phyloP scores from a whole-genome alignment of 2,113 vertebrate species.

The Vulpes ferrilata region DNA sequence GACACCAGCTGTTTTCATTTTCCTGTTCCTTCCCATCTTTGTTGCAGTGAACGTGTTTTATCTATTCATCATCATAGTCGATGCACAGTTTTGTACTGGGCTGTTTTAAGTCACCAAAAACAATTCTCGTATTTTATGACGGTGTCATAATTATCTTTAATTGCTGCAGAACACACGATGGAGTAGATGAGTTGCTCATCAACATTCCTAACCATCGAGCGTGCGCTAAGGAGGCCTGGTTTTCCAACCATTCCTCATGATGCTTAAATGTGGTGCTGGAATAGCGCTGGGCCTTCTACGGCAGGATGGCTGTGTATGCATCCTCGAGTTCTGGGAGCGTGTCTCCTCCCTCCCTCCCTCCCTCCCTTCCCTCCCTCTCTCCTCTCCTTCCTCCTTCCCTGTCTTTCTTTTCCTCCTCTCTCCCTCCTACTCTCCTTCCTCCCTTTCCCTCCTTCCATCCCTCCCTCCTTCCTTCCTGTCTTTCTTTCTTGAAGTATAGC shows the following conservation, averaged over 20 bases:
- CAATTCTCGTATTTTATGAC: neutral
- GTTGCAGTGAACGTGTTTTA: neutral
- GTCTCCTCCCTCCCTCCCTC: neutral
- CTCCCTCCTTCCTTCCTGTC: neutral
- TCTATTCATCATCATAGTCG: neutral
- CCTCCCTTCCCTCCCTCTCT: neutral
- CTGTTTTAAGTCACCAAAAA: neutral
- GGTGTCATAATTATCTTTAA: slow-evolving; percentile 32
- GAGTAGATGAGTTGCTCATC: neutral
- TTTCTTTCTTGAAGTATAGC: neutral
- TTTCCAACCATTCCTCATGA: neutral
- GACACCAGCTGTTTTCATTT: slow-evolving; percentile 29
- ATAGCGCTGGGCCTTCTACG: rapidly evolving
- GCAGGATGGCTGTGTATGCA: rapidly evolving
- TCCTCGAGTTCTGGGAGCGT: neutral
- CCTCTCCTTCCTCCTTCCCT: neutral
- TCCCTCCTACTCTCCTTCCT: neutral
- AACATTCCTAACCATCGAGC: neutral
- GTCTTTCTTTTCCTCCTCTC: neutral
- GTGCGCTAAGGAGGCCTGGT: rapidly evolving
- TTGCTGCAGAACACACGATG: neutral
- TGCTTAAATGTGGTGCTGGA: rapidly evolving
- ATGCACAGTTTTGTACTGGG: neutral
- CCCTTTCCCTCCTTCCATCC: neutral
- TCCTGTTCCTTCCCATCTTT: slow-evolving; percentile 18